Evolutionary conservation across 1,140 invertebrate species (phyloP), one percentile per base, ranked within the genome.

Genomic region (Oryzaephilus surinamensis): DNA sequence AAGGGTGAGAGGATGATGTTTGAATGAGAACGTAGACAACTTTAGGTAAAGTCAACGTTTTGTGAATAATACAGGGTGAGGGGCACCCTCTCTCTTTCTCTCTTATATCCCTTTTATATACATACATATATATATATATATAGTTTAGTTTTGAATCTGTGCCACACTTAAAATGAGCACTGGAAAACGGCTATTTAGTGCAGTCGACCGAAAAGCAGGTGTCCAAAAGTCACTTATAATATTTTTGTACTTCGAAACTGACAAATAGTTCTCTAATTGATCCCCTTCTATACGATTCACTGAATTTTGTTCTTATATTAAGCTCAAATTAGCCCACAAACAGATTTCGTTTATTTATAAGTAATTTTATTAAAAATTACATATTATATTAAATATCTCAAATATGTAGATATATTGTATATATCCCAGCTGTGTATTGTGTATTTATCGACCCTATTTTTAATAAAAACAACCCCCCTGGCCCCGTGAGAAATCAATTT

Each of bases 401-500:
- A n/a, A n/a, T n/a, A n/a, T n/a, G n/a, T n/a, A n/a, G n/a, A n/a
- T n/a, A n/a, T n/a, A n/a, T n/a, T n/a, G n/a, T n/a, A n/a, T n/a
- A n/a, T n/a, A n/a, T n/a, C n/a, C 51, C 51, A 51, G 51, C 51
- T 53, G 48, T 48, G 50, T 50, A 48, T 33, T 41, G 31, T 47
- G 29, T 40, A 21, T 30, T 19, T 29, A 38, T 39, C 42, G 17
- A 38, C 30, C 42, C 43, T 40, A 39, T 41, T 20, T 48, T 46
- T 39, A 45, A 38, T n/a, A n/a, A n/a, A n/a, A n/a, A n/a, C n/a
- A 50, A 50, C 39, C 42, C 50, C 31, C 29, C 34, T 32, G 41
- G 39, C 50, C 54, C 55, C 55, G 49, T 57, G 55, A 57, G 55
- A 57, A 57, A 57, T 57, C 55, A 57, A 57, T 57, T 57, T 50